phyloP scores from a whole-genome alignment of 2,888 invertebrate species.

The Anoplius nigerrimus region DNA sequence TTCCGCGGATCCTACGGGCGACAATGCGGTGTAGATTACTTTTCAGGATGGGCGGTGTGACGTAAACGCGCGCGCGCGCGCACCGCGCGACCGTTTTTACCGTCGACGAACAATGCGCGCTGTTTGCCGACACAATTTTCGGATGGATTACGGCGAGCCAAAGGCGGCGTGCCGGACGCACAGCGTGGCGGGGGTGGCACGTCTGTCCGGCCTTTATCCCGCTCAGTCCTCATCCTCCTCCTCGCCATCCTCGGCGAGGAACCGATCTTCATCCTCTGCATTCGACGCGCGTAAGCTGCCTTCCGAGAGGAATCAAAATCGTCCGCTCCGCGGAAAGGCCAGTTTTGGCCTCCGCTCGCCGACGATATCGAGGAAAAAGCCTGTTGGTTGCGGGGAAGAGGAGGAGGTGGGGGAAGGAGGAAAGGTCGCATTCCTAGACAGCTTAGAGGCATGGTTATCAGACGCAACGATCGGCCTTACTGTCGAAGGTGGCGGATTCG shows the following conservation, averaged over 20 bases:
- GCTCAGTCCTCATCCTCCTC: too few relatives aligned
- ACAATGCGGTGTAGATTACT: constrained; percentile 74
- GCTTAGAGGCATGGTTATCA: constrained; percentile 68
- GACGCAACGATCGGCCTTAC: constrained; percentile 57
- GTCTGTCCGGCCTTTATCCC: not conserved
- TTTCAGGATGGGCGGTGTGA: constrained; percentile 73
- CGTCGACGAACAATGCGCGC: constrained; percentile 63
- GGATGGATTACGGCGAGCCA: constrained; percentile 45
- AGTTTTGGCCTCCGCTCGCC: too few relatives aligned
- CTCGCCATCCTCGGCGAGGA: not conserved
- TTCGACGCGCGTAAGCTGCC: not conserved
- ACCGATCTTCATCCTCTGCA: too few relatives aligned
- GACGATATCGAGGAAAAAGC: too few relatives aligned
- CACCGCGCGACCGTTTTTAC: constrained; percentile 57
- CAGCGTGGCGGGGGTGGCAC: not conserved
- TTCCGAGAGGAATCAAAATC: not conserved
- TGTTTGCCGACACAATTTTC: constrained; percentile 74
- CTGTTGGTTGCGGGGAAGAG: constrained; percentile 15
- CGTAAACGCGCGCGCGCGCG: constrained; percentile 70
- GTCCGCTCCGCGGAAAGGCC: not conserved
- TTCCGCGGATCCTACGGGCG: constrained; percentile 27
- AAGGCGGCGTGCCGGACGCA: not conserved
- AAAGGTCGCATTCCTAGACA: constrained; percentile 70
- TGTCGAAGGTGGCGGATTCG: constrained; percentile 70
- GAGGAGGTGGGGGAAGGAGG: constrained; percentile 42